Evolutionary conservation across 2,888 invertebrate genomes (phyloP).

Genomic region (Amphiduros pacificus): DNA sequence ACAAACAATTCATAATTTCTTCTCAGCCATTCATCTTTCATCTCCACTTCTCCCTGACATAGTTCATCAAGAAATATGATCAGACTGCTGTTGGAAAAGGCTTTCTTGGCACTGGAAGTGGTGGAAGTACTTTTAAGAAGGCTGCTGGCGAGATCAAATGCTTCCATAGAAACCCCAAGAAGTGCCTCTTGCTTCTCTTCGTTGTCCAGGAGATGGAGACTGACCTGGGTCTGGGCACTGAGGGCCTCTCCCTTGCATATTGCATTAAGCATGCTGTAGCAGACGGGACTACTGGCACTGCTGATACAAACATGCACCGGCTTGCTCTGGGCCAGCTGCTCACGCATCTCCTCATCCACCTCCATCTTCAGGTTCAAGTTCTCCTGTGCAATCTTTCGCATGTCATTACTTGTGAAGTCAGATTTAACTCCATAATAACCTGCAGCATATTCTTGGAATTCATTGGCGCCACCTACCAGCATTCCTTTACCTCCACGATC

Average conservation of each 20-base stretch:
- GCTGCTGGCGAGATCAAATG: conserved; percentile 44
- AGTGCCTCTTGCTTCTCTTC: conserved; percentile 32
- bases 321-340: conserved; percentile 36
- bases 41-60: conserved; percentile 18
- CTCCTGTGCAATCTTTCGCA: conserved; percentile 48
- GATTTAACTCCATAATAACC: conserved; percentile 57
- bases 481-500: conserved; percentile 59
- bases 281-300: conserved; percentile 43
- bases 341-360: conserved; percentile 43
- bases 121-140: conserved; percentile 35
- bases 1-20: conserved; percentile 41
- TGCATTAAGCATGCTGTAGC: conserved; percentile 41
- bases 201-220: conserved; percentile 42
- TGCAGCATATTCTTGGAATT: conserved; percentile 54
- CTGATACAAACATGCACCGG: conserved; percentile 53
- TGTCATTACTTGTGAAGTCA: conserved; percentile 44
- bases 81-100: conserved; percentile 45
- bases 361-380: conserved; percentile 46
- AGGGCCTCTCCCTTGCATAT: conserved; percentile 50
- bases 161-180: conserved; percentile 50
- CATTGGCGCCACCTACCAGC: conserved; percentile 58
- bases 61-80: conserved; percentile 41
- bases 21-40: conserved; percentile 40
- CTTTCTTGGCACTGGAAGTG: conserved; percentile 35
- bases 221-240: conserved; percentile 43